A percentile compares a stretch with the other conserved stretches of the same genome.
Conservation (phyloP, 2,888 invertebrate genomes). For the Cephus spinipes region DNA sequence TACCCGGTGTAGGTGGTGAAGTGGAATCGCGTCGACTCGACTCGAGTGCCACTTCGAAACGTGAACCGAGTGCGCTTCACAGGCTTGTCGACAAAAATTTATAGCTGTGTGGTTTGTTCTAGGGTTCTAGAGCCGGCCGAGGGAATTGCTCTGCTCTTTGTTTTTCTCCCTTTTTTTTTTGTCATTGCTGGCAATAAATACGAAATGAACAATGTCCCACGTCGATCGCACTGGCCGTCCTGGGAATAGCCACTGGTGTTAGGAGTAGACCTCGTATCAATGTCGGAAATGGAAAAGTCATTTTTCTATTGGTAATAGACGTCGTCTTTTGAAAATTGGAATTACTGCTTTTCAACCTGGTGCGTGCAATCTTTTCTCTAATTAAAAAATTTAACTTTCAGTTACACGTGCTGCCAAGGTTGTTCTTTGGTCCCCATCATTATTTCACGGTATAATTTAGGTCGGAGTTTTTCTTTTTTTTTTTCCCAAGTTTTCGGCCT, state of each 20-base stretch:
- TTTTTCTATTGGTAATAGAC: neutral
- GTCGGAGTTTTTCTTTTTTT: neutral
- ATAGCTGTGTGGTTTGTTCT: slow-evolving; percentile 8
- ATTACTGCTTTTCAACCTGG: neutral
- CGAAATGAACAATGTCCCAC: slow-evolving; percentile 3
- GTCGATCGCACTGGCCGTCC: neutral
- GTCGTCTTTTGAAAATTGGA: neutral
- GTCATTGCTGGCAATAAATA: neutral
- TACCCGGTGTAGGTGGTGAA: neutral
- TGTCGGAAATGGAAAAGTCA: neutral
- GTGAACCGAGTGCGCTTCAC: slow-evolving; percentile 8
- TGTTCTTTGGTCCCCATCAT: neutral
- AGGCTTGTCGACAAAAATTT: slow-evolving; percentile 14
- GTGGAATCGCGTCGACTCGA: slow-evolving; percentile 5
- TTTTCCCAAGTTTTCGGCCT: neutral
- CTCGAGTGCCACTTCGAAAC: slow-evolving; percentile 5
- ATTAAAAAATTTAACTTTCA: neutral
- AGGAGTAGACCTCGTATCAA: neutral
- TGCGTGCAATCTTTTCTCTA: neutral
- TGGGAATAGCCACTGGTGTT: neutral
- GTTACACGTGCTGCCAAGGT: neutral
- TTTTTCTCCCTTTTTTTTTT: neutral
- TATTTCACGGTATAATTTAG: neutral
- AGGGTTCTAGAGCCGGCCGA: neutral
- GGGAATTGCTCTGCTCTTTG: neutral